These are phyloP conservation scores for Sinonovacula constricta DNA, from an alignment of 1,140 invertebrate genomes.

Conservation along the genomic window DNA sequence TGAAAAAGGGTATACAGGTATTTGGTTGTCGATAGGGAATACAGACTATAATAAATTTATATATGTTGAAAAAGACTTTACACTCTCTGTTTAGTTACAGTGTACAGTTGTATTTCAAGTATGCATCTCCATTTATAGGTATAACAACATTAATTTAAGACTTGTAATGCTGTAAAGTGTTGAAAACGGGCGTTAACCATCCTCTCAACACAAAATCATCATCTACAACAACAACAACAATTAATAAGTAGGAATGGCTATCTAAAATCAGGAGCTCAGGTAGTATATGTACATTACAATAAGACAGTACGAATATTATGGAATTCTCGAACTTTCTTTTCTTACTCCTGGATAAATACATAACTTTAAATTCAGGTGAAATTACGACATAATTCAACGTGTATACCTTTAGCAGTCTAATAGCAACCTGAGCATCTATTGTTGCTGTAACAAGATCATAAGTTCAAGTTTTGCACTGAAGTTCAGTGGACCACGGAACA, in stretches of 20 bases:
- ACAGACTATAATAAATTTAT: too few relatives aligned
- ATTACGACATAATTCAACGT: not conserved
- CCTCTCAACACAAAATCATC: too few relatives aligned
- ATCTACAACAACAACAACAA: not conserved
- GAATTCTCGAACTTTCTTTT: not conserved
- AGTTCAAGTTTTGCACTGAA: slow-evolving; percentile 24
- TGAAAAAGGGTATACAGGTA: too few relatives aligned
- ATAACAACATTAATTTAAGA: too few relatives aligned
- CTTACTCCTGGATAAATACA: not conserved
- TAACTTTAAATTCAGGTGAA: not conserved
- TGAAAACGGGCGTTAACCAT: too few relatives aligned
- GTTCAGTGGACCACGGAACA: slow-evolving; percentile 12
- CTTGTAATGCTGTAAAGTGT: too few relatives aligned
- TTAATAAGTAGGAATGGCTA: not conserved
- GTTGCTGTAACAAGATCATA: slow-evolving; percentile 13
- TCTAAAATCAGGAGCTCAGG: not conserved
- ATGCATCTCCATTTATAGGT: too few relatives aligned
- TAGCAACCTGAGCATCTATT: slow-evolving; percentile 5
- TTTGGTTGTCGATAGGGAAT: too few relatives aligned
- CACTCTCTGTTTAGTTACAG: too few relatives aligned
- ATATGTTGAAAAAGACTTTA: too few relatives aligned
- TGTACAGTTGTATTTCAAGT: too few relatives aligned
- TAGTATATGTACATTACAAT: not conserved
- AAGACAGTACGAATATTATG: not conserved
- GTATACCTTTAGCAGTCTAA: slow-evolving; percentile 2